Conservation (phyloP, 2,888 invertebrate species). For the Lasioglossum figueresi region DNA sequence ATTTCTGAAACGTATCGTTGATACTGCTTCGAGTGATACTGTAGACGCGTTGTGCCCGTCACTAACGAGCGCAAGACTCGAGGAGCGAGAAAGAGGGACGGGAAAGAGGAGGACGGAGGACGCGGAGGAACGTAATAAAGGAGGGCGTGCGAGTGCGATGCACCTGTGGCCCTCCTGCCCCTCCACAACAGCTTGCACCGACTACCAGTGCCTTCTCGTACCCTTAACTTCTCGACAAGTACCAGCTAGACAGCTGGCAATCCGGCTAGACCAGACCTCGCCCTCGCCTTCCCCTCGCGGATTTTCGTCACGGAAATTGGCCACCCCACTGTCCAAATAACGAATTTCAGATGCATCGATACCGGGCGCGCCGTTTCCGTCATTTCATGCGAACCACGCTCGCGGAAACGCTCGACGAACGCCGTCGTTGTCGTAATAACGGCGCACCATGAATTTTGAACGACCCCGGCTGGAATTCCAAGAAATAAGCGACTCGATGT, state of each 20-base stretch:
- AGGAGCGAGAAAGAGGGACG: conserved; percentile 42
- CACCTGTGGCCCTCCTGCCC: conserved; percentile 74
- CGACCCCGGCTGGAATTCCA: neutral
- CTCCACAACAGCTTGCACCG: conserved; percentile 47
- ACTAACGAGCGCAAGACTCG: conserved; percentile 37
- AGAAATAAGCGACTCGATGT: neutral
- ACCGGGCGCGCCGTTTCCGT: conserved; percentile 23
- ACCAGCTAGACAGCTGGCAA: conserved; percentile 47
- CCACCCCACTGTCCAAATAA: conserved; percentile 25
- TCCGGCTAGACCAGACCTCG: neutral
- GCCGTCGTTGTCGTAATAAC: conserved; percentile 5
- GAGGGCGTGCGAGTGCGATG: conserved; percentile 77
- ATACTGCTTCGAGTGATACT: neutral
- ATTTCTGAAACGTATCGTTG: neutral
- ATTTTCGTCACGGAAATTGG: conserved; percentile 58
- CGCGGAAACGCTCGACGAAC: conserved; percentile 12
- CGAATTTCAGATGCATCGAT: conserved; percentile 37
- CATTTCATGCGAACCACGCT: neutral
- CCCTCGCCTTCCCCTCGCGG: conserved; percentile 7
- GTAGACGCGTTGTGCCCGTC: conserved; percentile 19
- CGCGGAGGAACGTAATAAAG: conserved; percentile 69
- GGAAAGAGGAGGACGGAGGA: conserved; percentile 47
- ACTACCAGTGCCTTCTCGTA: conserved; percentile 46
- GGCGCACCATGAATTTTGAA: conserved; percentile 12
- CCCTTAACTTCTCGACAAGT: conserved; percentile 44